These are phyloP conservation scores for Marcusenius ussheri DNA, from an alignment of 2,113 vertebrate species.

Conservation along the genomic window DNA sequence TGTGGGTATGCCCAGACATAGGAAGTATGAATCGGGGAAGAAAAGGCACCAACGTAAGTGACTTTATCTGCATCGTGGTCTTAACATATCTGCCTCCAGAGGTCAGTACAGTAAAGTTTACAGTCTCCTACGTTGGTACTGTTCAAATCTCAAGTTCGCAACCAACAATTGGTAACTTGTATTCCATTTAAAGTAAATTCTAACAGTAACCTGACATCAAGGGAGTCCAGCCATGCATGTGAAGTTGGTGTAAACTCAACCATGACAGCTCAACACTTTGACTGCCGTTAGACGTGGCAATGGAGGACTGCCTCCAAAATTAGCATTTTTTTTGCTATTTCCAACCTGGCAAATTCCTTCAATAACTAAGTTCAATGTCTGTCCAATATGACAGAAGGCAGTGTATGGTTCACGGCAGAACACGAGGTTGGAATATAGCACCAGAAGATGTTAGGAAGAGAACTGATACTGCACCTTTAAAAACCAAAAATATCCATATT, in stretches of 20 bases:
- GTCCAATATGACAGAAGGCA: slow-evolving; percentile 43
- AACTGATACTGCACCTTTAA: slow-evolving; percentile 31
- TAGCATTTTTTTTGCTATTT: background rate
- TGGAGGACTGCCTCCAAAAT: background rate
- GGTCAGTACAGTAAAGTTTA: background rate
- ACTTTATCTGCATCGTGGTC: background rate
- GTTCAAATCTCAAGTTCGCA: background rate
- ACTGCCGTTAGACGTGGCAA: background rate
- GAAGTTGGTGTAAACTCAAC: background rate
- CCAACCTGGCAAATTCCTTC: background rate
- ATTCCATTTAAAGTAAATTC: background rate
- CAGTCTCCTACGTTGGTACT: background rate
- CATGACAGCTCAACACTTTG: background rate
- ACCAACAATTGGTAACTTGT: background rate
- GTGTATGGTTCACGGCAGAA: slow-evolving; percentile 48
- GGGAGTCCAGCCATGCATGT: background rate
- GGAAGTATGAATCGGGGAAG: background rate
- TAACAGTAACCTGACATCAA: background rate
- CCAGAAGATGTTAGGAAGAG: slow-evolving; percentile 32
- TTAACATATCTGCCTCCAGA: background rate
- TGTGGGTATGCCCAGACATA: background rate
- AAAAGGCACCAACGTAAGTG: background rate
- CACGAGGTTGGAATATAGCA: slow-evolving; percentile 32
- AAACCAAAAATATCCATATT: slow-evolving; percentile 18
- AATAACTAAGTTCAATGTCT: background rate